These are phyloP conservation scores for Notarius lentiginosus DNA, from an alignment of 2,113 vertebrate species.

Conservation along the genomic window DNA sequence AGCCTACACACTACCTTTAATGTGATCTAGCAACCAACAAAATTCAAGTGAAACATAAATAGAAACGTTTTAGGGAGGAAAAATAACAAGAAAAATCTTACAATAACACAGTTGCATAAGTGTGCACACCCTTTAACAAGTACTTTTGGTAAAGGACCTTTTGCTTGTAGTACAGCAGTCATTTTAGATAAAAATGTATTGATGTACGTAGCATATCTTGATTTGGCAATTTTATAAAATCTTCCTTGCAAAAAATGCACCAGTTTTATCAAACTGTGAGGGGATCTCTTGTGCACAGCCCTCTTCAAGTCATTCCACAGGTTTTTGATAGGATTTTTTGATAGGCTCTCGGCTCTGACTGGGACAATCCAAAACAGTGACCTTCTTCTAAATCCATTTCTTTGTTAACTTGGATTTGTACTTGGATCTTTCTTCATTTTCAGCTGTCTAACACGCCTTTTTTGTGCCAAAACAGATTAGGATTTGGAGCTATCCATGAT, in stretches of 20 bases:
- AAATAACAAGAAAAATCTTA: background rate
- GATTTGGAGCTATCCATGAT: background rate
- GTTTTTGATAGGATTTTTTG: background rate
- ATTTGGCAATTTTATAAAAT: background rate
- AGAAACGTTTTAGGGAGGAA: background rate
- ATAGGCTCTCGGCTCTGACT: background rate
- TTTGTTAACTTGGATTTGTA: background rate
- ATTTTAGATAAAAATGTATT: background rate
- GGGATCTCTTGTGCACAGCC: background rate
- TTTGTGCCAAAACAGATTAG: background rate
- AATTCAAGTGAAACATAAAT: background rate
- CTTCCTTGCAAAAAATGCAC: background rate
- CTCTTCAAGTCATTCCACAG: background rate
- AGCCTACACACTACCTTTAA: background rate
- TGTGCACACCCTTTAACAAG: background rate
- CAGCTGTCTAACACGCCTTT: background rate
- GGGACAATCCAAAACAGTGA: background rate
- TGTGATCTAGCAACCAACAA: background rate
- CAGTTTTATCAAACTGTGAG: background rate
- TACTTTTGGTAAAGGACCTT: background rate
- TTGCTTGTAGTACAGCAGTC: background rate
- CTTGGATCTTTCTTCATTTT: background rate
- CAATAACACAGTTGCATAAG: background rate
- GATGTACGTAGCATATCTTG: background rate
- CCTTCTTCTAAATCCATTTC: background rate